Conservation (phyloP, 2,888 invertebrate genomes). For the Tupiocoris notatus region DNA sequence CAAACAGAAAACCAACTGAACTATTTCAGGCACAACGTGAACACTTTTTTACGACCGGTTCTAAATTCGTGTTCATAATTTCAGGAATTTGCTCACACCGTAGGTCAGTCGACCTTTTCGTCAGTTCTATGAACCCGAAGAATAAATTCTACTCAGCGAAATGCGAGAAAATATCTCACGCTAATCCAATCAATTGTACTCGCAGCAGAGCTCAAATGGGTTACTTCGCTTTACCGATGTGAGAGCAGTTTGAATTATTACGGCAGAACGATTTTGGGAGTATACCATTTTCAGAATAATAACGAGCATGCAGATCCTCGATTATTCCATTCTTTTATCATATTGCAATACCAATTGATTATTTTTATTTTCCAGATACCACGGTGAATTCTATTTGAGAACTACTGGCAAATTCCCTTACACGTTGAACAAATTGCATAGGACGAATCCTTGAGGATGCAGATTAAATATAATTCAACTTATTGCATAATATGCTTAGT, state of each 20-base stretch:
- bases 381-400: constrained; percentile 15
- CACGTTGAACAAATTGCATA: background rate
- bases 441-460: too few relatives aligned
- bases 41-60: too few relatives aligned
- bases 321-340: too few relatives aligned
- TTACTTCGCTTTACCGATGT: constrained; percentile 19
- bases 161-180: constrained; percentile 19
- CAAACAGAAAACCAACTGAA: too few relatives aligned
- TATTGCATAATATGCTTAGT: too few relatives aligned
- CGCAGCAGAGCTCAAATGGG: constrained; percentile 41
- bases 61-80: background rate
- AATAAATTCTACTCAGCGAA: constrained; percentile 31
- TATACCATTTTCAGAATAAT: too few relatives aligned
- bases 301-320: too few relatives aligned
- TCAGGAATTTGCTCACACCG: constrained; percentile 46
- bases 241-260: constrained; percentile 5
- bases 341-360: background rate
- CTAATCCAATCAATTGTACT: constrained; percentile 3
- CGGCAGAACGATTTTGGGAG: too few relatives aligned
- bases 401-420: constrained; percentile 5
- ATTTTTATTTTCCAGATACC: background rate
- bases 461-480: too few relatives aligned
- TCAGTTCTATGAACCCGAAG: constrained; percentile 41
- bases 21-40: too few relatives aligned
- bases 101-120: constrained; percentile 44